A percentile compares a stretch with the other conserved stretches of the same genome.
Evolutionary conservation across 2,888 invertebrate genomes (phyloP).

Genomic region (Chironomus riparius): DNA sequence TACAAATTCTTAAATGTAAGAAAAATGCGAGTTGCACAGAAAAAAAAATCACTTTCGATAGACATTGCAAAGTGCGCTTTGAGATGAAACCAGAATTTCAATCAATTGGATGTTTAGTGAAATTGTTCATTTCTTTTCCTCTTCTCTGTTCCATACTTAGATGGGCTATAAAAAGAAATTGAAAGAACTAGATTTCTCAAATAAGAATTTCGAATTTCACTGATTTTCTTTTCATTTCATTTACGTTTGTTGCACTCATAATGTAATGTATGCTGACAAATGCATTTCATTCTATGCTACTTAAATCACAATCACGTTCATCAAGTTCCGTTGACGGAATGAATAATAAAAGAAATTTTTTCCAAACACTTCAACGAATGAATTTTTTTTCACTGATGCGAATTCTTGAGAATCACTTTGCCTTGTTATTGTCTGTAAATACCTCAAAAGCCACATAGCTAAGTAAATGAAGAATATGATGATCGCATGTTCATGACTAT

Average conservation of each 20-base stretch:
- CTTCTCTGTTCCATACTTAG: too few species aligned
- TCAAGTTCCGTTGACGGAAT: background rate
- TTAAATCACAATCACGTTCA: background rate
- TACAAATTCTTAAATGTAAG: background rate
- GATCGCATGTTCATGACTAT: too few species aligned
- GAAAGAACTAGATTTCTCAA: slow-evolving; percentile 1
- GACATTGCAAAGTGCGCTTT: background rate
- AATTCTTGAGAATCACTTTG: too few species aligned
- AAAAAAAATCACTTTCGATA: background rate
- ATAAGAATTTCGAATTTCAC: background rate
- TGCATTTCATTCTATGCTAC: background rate
- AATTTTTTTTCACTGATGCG: too few species aligned
- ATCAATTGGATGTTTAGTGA: too few species aligned
- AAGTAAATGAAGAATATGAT: too few species aligned
- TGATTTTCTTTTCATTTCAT: background rate
- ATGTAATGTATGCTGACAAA: background rate
- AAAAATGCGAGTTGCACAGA: background rate
- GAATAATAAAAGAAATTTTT: too few species aligned
- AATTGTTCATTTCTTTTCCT: too few species aligned
- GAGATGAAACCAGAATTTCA: background rate
- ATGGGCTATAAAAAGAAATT: background rate
- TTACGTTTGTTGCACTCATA: background rate
- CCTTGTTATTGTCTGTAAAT: too few species aligned
- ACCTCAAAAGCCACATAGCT: too few species aligned
- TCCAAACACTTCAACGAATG: too few species aligned